Evolutionary conservation across 2,113 vertebrate genomes (phyloP).

Genomic region (Dissostichus mawsoni): DNA sequence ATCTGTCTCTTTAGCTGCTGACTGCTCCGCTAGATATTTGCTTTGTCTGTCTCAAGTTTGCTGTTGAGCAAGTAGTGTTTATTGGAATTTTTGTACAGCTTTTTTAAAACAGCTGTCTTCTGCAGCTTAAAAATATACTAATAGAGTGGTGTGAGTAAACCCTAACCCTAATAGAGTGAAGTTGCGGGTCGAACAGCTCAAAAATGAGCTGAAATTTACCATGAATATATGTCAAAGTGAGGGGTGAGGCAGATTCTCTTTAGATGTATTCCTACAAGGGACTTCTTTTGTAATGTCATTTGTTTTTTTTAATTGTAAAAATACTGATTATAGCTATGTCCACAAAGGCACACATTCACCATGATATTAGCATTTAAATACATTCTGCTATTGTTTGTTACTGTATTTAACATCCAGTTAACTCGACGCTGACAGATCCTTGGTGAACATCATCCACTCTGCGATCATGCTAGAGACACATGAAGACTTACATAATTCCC

Average conservation of each 20-base stretch:
- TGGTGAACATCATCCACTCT: conserved; percentile 17
- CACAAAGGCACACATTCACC: neutral
- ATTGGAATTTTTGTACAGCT: neutral
- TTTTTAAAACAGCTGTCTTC: too few species aligned
- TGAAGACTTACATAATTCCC: conserved; percentile 51
- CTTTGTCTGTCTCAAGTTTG: too few species aligned
- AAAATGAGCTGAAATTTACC: neutral
- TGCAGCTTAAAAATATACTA: too few species aligned
- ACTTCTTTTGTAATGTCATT: neutral
- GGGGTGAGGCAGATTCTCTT: neutral
- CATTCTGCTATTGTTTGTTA: neutral
- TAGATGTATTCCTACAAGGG: neutral
- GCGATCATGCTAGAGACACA: conserved; percentile 29
- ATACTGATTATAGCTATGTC: neutral
- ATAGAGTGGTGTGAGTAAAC: too few species aligned
- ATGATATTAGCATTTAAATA: neutral
- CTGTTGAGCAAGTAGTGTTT: neutral
- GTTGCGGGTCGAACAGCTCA: too few species aligned
- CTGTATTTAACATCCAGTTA: neutral
- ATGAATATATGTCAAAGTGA: neutral
- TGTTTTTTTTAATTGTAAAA: neutral
- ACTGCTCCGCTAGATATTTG: neutral
- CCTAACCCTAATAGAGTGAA: too few species aligned
- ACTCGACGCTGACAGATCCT: neutral
- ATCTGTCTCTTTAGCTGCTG: neutral